Evolutionary conservation across 2,888 invertebrate genomes (phyloP), one percentile per base, ranked within the genome.

Genomic region (Kryphioiulus occultus): DNA sequence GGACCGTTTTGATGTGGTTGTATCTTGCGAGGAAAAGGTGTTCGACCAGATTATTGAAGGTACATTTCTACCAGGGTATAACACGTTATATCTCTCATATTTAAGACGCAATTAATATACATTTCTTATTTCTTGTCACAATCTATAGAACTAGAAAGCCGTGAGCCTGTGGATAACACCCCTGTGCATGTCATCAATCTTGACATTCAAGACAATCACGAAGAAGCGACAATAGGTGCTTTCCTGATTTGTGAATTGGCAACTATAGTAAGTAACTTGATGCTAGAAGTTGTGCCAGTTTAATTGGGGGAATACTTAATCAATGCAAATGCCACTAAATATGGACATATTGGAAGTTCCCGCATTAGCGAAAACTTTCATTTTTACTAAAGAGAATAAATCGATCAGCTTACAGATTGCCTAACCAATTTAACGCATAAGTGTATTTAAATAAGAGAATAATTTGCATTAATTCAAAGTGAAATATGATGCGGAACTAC

Each of bases 121-220:
- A 35, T 35, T 35, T 35, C 44, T 84, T 86, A 12, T 42, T 85
- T 88, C 22, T 88, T 86, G 4, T 26, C 26, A 22, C 30, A 30
- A 26, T 78, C 22, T 87, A n/a, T n/a, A 92, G 91, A 90, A 89
- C 90, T 97, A 94, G 96, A 97, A 90, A 95, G 94, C 44, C 94
- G 96, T 91, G 94, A 95, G 87, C 95, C 96, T 0, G 94, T 95
- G 86, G 94, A 95, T 90, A 96, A 96, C 92, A 95, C 96, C 87
- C 96, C 97, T 9, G 98, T 97, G 2, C 99, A 99, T 93, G 95
- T 99, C 83, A 96, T 99, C 88, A 99, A 99, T 92, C 95, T 99
- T 90, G 99, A 99, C 92, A 98, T 99, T 90, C 98, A 98, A 92
- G 99, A 99, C 93, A 99, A 99, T 93, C 98, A 99, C 90, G 99